Evolutionary conservation across 2,113 vertebrate species (phyloP), one percentile per base, ranked within the genome.

Genomic region (Hypocryptadius cinnamomeus): DNA sequence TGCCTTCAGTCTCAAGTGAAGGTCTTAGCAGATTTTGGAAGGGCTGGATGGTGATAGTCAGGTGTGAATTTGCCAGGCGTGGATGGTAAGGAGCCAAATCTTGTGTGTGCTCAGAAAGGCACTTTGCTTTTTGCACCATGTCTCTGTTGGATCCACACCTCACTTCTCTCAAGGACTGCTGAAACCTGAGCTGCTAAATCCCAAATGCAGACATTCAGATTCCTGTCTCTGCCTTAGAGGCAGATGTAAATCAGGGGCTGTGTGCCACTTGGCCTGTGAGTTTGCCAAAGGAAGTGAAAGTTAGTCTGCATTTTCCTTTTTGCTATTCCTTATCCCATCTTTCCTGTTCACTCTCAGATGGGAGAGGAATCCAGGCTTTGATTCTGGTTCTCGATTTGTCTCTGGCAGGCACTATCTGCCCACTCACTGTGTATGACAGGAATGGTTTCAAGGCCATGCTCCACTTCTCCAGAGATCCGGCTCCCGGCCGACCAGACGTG

Each of bases 391-490:
- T 51, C 1, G 2, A 19, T 65, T 86, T 76, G 63, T 85, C 60
- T 96, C 80, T 6, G 5, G 73, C 90, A 99, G 99, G 98, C 93
- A 89, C 88, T 8, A 60, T 98, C 87, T 97, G 97, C 30, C 98
- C 98, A 0, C 51, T 99, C 33, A 98, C 97, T 0, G 90, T 98
- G 35, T 98, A 97, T 2, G 98, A 99, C 40, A 95, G 90, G 40
- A 95, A 97, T 2, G 98, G 99, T 17, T 95, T 99, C 92, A 97
- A 97, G 27, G 97, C 98, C 42, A 97, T 98, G 57, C 98, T 99
- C 24, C 98, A 99, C 97, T 99, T 99, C 63, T 97, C 98, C 81
- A 96, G 93, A 96, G 98, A 97, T 2, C 86, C 96, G 0, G 98
- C 96, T 7, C 94, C 96, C 0, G 97, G 97, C 68, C 96, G 94